Percentiles rank a stretch among this genome's conserved stretches.
Evolutionary conservation across 2,113 vertebrate species (phyloP).

Genomic region (Engraulis encrasicolus): DNA sequence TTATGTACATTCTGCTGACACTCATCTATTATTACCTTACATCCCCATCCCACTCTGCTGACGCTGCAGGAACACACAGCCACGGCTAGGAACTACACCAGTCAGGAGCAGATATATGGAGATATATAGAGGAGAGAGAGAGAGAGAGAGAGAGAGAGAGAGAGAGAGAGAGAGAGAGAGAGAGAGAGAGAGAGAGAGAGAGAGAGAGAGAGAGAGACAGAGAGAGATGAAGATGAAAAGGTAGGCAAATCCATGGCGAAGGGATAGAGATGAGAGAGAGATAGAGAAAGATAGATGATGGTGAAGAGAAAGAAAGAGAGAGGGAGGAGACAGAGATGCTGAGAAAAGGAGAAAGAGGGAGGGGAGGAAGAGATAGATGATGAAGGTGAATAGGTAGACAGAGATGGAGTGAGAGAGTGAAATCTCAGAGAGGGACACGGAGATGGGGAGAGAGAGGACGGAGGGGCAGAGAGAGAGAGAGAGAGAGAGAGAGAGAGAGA

Average conservation of each 20-base stretch:
- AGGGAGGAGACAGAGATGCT: neutral
- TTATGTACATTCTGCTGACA: constrained; percentile 60
- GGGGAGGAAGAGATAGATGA: constrained; percentile 37
- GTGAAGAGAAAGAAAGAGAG: neutral
- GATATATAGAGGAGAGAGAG: too few species aligned
- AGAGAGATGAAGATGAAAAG: constrained; percentile 1
- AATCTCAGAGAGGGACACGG: neutral
- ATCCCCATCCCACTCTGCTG: constrained; percentile 56
- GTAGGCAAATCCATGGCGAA: too few species aligned
- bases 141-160: neutral
- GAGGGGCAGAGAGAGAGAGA: too few species aligned
- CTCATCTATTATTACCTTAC: constrained; percentile 63
- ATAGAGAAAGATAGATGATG: neutral
- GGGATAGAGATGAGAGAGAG: neutral
- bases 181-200: neutral
- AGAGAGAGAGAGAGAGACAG: neutral
- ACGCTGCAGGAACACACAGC: constrained; percentile 60
- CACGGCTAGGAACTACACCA: constrained; percentile 42
- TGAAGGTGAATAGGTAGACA: too few species aligned
- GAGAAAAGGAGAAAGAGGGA: too few species aligned
- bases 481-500: neutral
- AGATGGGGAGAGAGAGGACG: neutral
- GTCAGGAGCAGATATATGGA: neutral
- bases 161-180: neutral
- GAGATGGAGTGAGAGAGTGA: neutral